These are phyloP conservation scores for Pitangus sulphuratus DNA, from an alignment of 2,797 vertebrate genomes.

Conservation along the genomic window DNA sequence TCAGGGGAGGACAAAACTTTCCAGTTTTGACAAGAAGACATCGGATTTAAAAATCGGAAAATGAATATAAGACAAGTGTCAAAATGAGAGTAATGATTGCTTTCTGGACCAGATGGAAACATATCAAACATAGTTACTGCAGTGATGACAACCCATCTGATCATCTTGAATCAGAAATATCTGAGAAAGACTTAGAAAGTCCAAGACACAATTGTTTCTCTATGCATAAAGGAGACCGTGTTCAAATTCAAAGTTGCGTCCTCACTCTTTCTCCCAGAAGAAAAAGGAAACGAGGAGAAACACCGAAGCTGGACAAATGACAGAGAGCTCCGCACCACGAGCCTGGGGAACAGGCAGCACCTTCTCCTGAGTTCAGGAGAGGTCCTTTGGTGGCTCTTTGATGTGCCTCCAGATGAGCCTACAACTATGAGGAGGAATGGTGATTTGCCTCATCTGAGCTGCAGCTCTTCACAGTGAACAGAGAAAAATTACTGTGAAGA, in stretches of 20 bases:
- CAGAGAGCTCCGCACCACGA: accelerated
- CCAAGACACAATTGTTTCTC: not conserved
- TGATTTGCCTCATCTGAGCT: not conserved
- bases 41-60: not conserved
- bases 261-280: not conserved
- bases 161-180: not conserved
- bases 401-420: accelerated
- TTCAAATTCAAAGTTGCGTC: not conserved
- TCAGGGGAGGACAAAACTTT: not conserved
- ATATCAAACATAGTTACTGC: not conserved
- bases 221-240: not conserved
- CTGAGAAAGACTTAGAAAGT: not conserved
- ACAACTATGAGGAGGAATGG: not conserved
- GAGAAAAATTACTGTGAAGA: not conserved
- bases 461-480: not conserved
- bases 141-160: not conserved
- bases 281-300: not conserved
- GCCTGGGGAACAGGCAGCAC: not conserved
- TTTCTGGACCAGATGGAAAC: not conserved
- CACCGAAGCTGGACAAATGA: not conserved
- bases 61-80: not conserved
- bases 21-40: not conserved
- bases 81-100: not conserved
- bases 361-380: not conserved
- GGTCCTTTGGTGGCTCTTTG: not conserved